Base-by-base conservation (phyloP, 2,888 invertebrate genomes). In the Arctia plantaginis region DNA sequence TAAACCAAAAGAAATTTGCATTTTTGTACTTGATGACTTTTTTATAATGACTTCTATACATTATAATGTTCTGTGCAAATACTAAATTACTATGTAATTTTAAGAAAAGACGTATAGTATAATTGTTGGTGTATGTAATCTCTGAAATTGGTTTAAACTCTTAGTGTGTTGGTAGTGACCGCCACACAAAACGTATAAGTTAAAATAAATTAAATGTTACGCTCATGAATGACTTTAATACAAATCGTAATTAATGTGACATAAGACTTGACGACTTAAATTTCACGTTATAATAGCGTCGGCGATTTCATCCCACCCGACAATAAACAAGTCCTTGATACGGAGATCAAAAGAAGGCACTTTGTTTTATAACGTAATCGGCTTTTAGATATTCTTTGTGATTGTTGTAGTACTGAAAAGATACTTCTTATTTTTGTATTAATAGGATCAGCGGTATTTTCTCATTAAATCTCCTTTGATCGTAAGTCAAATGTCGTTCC, bases 181-280 rank as follows among this genome's bases (percentile, higher is more conserved):
- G 20, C 62, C 10, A 41, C 30, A 27, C 27, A 47, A 30, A 20
- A 23, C 27, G 33, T 64, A 41, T 62, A n/a, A n/a, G n/a, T 44
- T 33, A 44, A 64, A 70, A 70, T 64, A 44, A 59, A 30, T 59
- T 33, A 71, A 76, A 74, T 72, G 39, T 65, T 23, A 64, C 33
- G 15, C 51, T 62, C 15, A 62, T 0, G 18, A 62, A 30, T 30
- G 30, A 59, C 23, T 4, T 59, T 59, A 27, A 30, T 65, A 41
- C 69, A 35, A 41, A 79, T 80, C 73, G 76, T 82, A 79, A 55
- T 62, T 62, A 8, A 72, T 51, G 66, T 59, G 55, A 66, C 59
- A 35, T 69, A 51, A 27, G 59, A 55, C 65, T 47, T 66, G 47
- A 69, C 66, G 51, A 67, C 55, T 67, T 55, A 33, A 55, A 68